Evolutionary conservation across 2,113 vertebrate species (phyloP), one percentile per base, ranked within the genome.

Genomic region (Microtus pennsylvanicus): DNA sequence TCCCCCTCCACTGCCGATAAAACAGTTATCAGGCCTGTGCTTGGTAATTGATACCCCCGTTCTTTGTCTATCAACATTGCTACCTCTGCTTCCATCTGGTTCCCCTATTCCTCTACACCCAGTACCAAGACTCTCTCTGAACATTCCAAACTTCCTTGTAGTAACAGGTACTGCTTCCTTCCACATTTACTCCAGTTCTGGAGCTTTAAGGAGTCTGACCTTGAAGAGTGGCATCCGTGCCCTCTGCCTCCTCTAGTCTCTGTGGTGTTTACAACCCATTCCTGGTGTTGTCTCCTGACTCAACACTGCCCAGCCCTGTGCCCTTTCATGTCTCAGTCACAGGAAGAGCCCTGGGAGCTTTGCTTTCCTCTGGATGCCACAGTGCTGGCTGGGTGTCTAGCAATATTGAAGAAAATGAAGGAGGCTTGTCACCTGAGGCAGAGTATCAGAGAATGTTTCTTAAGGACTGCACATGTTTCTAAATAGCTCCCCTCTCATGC

Each of bases 371-470:
- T 55, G 80, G 70, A 14, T 42, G 38, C 38, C 38, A 63, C 0
- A 19, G 4, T 67, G 30, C 38, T 45, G 4, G 7, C 61, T 7
- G 19, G 33, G 50, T 47, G 6, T 58, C 3, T 11, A 5, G 26
- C 24, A 21, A 19, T 42, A 4, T 1, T 76, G 30, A 92, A 52
- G 55, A 72, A 87, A 83, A 87, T 35, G 38, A 93, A 63, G 35
- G 26, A 6, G 9, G 33, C 52, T 52, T 28, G n/a, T 3, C 0
- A 0, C 38, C 3, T 1, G 24, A 91, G 55, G 38, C 50, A 47
- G 33, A 93, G 17, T 22, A 24, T 55, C 33, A 28, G 50, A 13
- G 77, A 35, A 88, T 38, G 55, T 75, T 35, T 69, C 78, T 81
- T 19, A 45, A 82, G 30, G 33, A 17, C 33, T 12, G n/a, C 35